phyloP scores from a whole-genome alignment of 2,888 invertebrate genomes.

The Amorpha juglandis region DNA sequence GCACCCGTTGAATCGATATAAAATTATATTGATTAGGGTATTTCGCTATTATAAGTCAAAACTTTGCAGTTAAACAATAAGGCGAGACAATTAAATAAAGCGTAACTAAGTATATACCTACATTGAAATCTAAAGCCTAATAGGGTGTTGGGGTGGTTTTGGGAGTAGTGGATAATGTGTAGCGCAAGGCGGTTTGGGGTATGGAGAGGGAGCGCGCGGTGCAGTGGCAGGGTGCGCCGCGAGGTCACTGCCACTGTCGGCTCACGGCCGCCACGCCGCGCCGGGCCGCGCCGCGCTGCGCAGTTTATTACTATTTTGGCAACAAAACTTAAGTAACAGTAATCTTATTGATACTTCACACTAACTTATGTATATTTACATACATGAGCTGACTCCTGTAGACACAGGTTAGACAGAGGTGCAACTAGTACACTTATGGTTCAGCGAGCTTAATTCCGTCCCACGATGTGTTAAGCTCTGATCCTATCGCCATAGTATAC shows the following conservation, averaged over 20 bases:
- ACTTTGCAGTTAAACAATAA: not conserved
- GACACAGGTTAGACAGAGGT: too few species aligned
- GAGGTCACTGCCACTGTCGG: slow-evolving; percentile 84
- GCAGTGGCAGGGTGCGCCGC: slow-evolving; percentile 82
- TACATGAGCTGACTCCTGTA: too few species aligned
- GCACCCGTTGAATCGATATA: not conserved
- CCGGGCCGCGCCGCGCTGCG: slow-evolving; percentile 28
- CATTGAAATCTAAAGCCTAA: slow-evolving; percentile 8
- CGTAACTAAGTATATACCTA: slow-evolving; percentile 25
- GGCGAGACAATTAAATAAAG: not conserved
- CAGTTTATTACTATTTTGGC: slow-evolving; percentile 69
- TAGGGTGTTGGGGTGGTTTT: slow-evolving; percentile 35
- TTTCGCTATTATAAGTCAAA: not conserved
- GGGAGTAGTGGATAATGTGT: slow-evolving; percentile 42
- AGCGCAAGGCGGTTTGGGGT: slow-evolving; percentile 46
- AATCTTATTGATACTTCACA: slow-evolving; percentile 29
- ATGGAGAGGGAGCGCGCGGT: slow-evolving; percentile 58
- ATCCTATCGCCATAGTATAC: too few species aligned
- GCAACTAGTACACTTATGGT: too few species aligned
- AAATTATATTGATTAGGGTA: not conserved
- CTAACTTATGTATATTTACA: not conserved
- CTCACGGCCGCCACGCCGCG: slow-evolving; percentile 57
- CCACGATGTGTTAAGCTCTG: too few species aligned
- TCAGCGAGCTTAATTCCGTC: too few species aligned
- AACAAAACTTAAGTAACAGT: slow-evolving; percentile 64